Base-by-base conservation (phyloP, 2,888 invertebrate species). In the Agonopterix subpropinquella region DNA sequence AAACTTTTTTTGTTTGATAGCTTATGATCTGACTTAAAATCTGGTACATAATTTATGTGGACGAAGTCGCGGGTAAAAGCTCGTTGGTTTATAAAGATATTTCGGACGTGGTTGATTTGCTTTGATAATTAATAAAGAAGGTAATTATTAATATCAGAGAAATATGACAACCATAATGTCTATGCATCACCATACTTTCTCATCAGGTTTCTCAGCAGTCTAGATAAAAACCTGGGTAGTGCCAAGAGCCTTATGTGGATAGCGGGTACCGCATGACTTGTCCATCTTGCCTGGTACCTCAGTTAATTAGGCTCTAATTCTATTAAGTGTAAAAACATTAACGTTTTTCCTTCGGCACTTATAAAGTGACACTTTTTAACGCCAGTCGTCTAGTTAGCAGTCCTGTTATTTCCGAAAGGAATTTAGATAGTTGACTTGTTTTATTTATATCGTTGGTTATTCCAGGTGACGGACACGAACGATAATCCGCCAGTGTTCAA, bases 401-500 rank as follows among this genome's bases (percentile, higher is more conserved):
- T 28, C 7, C 28, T 28, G 28, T 28, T 10, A 39, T 11, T 10
- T 11, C n/a, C 11, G 39, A 10, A 11, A 11, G 11, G 39, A 39
- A 39, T n/a, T 11, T 13, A 11, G 42, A 9, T 11, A 13, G 42
- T 42, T 42, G 13, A 11, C 41, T 41, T 11, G n/a, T 28, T 28
- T 28, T 28, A 28, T 28, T 28, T 28, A 28, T 28, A 28, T 28
- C n/a, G 39, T 39, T 39, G n/a, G 9, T 39, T 39, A 3, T 89
- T 89, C 36, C 90, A 96, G 94, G 95, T 98, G 56, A 94, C 94
- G 15, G 98, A 98, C 77, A 95, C 96, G 49, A 98, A 98, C 80
- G 98, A 98, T 90, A 98, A 98, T 77, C 95, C 96, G 11, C 98
- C 98, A 10, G 90, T 92, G 55, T 98, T 98, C 85, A 91, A 93